These are phyloP conservation scores for Podotricha telesiphe DNA, from an alignment of 2,888 invertebrate genomes.

Conservation along the genomic window DNA sequence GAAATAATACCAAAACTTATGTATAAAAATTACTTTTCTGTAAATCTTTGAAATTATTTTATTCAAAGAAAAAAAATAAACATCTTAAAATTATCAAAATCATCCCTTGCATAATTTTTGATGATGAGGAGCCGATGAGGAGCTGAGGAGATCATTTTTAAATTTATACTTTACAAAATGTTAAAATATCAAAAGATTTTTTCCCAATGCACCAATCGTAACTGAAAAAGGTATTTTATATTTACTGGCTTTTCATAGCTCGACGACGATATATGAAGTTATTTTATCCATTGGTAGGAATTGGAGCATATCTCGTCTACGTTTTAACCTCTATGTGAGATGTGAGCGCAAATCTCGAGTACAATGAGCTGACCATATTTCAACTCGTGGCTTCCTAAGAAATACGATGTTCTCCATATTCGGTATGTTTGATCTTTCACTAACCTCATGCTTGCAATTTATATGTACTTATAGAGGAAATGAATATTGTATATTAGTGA, in stretches of 20 bases:
- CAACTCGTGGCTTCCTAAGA: constrained; percentile 50
- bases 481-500: background rate
- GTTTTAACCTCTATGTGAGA: constrained; percentile 44
- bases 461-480: constrained; percentile 36
- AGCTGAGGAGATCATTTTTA: too few species aligned
- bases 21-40: too few species aligned
- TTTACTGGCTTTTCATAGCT: background rate
- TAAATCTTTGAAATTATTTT: too few species aligned
- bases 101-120: too few species aligned
- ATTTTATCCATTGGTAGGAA: constrained; percentile 15
- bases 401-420: constrained; percentile 50
- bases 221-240: background rate
- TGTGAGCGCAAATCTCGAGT: constrained; percentile 48
- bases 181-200: background rate
- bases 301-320: constrained; percentile 31
- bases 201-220: background rate
- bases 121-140: too few species aligned
- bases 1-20: too few species aligned
- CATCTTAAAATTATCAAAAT: too few species aligned
- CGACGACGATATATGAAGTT: background rate
- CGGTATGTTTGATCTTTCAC: constrained; percentile 45
- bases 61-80: too few species aligned
- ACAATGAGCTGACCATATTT: constrained; percentile 51
- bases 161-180: background rate
- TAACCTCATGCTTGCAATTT: constrained; percentile 42